These are phyloP conservation scores for Trimorus sp. DNA, from an alignment of 2,888 invertebrate genomes.

Conservation along the genomic window DNA sequence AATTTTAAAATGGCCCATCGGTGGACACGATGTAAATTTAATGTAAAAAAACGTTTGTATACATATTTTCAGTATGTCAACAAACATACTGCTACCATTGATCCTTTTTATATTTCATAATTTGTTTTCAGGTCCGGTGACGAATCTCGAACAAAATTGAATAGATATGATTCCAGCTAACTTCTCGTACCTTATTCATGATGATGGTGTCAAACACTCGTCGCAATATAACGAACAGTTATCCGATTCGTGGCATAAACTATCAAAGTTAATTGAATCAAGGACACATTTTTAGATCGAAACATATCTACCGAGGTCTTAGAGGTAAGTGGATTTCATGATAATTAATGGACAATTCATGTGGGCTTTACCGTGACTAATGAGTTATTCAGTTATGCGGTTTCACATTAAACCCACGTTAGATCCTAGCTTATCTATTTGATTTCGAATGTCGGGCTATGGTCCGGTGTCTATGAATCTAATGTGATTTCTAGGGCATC, in stretches of 20 bases:
- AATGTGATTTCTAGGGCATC: too few species aligned
- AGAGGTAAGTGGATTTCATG: slow-evolving; percentile 34
- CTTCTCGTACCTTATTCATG: too few species aligned
- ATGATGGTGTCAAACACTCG: too few species aligned
- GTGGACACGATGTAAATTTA: too few species aligned
- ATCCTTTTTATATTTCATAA: too few species aligned
- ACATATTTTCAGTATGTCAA: too few species aligned
- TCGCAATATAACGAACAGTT: neutral
- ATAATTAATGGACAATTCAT: slow-evolving; percentile 39
- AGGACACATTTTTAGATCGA: slow-evolving; percentile 8
- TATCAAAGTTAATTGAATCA: slow-evolving; percentile 17
- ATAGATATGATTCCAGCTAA: too few species aligned
- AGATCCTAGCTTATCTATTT: slow-evolving; percentile 38
- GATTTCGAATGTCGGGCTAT: slow-evolving; percentile 13
- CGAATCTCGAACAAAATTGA: too few species aligned
- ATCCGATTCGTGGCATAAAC: neutral
- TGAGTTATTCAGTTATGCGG: slow-evolving; percentile 42
- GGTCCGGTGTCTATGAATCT: slow-evolving; percentile 3
- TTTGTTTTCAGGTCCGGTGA: too few species aligned
- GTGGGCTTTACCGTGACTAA: slow-evolving; percentile 34
- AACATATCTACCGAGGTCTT: slow-evolving; percentile 17
- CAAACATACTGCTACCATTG: too few species aligned
- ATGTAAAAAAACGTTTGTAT: too few species aligned
- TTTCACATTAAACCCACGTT: slow-evolving; percentile 39
- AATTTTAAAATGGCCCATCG: too few species aligned